A percentile compares a stretch with the other conserved stretches of the same genome.
Conservation (phyloP, 2,888 invertebrate species). For the Rhagophthalmus giganteus region DNA sequence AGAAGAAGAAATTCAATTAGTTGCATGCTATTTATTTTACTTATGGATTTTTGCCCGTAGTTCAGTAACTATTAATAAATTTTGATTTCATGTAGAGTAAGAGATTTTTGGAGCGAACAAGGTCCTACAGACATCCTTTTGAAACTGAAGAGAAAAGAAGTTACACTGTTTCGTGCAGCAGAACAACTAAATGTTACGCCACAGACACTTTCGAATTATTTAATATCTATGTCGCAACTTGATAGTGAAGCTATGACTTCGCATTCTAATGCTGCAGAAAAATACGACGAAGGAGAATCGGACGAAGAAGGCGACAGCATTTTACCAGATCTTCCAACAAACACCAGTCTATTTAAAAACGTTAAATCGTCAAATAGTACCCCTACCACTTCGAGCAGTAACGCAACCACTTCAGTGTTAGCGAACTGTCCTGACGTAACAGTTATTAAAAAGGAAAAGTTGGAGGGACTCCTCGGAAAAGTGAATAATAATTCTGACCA, state of each 20-base stretch:
- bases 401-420: conserved; percentile 48
- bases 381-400: conserved; percentile 38
- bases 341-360: conserved; percentile 40
- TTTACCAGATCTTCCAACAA: conserved; percentile 45
- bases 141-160: conserved; percentile 71
- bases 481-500: conserved; percentile 56
- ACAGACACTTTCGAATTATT: conserved; percentile 72
- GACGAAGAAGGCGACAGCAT: conserved; percentile 58
- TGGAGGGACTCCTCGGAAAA: conserved; percentile 54
- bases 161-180: conserved; percentile 72
- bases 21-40: conserved; percentile 14
- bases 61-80: conserved; percentile 9
- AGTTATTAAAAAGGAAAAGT: conserved; percentile 62
- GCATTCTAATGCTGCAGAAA: conserved; percentile 52
- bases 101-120: conserved; percentile 79
- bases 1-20: conserved; percentile 11
- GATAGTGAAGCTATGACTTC: conserved; percentile 56
- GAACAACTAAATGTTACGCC: conserved; percentile 76
- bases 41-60: neutral
- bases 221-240: conserved; percentile 62
- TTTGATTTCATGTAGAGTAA: conserved; percentile 55
- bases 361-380: conserved; percentile 32
- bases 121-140: conserved; percentile 74
- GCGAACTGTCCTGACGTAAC: conserved; percentile 64
- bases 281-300: conserved; percentile 53